phyloP scores from a whole-genome alignment of 2,888 invertebrate species.

The Drosophila anomelani region DNA sequence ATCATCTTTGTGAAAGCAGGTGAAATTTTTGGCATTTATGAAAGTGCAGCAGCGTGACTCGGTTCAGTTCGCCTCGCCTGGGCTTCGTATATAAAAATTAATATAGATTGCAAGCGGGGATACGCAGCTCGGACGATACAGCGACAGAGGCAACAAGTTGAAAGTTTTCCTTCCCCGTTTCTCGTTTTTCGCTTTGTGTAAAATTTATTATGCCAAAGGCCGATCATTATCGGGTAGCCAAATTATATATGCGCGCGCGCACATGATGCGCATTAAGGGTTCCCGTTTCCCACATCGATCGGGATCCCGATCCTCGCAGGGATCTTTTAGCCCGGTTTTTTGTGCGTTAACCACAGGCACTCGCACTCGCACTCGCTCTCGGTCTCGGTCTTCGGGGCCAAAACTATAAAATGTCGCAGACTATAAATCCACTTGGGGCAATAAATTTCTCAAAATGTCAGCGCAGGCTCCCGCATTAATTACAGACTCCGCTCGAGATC shows the following conservation, averaged over 20 bases:
- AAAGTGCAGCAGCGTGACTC: conserved; percentile 79
- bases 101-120: conserved; percentile 79
- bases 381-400: conserved; percentile 47
- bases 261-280: conserved; percentile 81
- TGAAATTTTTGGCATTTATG: conserved; percentile 82
- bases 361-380: not conserved
- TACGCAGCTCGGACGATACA: conserved; percentile 59
- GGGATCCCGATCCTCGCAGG: conserved; percentile 53
- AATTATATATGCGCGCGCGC: conserved; percentile 82
- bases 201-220: conserved; percentile 82
- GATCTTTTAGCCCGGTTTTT: conserved; percentile 32
- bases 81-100: conserved; percentile 75
- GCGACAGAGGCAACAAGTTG: conserved; percentile 39
- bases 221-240: conserved; percentile 82
- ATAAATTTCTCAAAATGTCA: conserved; percentile 81
- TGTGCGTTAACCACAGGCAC: conserved; percentile 65
- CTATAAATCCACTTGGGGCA: conserved; percentile 80
- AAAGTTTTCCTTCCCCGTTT: conserved; percentile 60
- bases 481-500: conserved; percentile 68
- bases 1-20: conserved; percentile 83
- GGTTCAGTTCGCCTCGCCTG: conserved; percentile 13
- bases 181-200: conserved; percentile 44
- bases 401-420: conserved; percentile 81
- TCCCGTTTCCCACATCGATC: conserved; percentile 40
- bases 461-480: conserved; percentile 82